Percentiles rank a stretch among this genome's conserved stretches.
These are phyloP conservation scores for Zoroaster sp. DNA, from an alignment of 53 echinoderm and acorn worm species.

Conservation along the genomic window DNA sequence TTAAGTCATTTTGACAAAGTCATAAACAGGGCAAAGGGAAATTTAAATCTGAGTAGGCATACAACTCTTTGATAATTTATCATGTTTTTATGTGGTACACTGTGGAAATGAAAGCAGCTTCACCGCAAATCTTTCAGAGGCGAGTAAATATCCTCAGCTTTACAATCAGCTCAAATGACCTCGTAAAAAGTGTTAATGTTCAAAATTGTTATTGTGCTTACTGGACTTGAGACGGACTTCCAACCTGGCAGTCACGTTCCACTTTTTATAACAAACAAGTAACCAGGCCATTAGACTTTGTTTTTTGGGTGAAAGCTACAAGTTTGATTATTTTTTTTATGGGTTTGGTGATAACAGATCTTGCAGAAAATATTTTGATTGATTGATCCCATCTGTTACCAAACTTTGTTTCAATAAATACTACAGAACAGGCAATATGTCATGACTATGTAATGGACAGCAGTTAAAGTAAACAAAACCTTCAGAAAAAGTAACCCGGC, in stretches of 20 bases:
- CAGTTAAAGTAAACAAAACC: background rate
- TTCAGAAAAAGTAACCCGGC: background rate
- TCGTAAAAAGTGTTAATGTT: conserved; percentile 5
- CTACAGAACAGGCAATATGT: background rate
- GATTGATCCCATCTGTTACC: conserved; percentile 15
- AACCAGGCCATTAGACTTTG: background rate
- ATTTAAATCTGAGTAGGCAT: background rate
- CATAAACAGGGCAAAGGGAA: background rate
- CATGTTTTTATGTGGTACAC: background rate
- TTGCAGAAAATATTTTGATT: background rate
- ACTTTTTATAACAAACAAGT: background rate
- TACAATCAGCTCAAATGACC: background rate
- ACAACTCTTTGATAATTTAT: background rate
- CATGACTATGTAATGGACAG: background rate
- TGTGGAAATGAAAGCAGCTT: background rate
- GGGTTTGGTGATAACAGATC: background rate
- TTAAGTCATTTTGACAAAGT: background rate
- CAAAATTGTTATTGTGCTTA: background rate
- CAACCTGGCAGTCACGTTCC: background rate
- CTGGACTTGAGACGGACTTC: conserved; percentile 1
- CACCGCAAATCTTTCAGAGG: background rate
- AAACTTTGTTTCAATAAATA: conserved; percentile 17
- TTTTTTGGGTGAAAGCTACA: background rate
- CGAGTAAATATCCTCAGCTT: conserved; percentile 7
- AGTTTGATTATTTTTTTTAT: background rate